These are phyloP conservation scores for Drosophila littoralis DNA, from an alignment of 1,140 invertebrate genomes.

Conservation along the genomic window DNA sequence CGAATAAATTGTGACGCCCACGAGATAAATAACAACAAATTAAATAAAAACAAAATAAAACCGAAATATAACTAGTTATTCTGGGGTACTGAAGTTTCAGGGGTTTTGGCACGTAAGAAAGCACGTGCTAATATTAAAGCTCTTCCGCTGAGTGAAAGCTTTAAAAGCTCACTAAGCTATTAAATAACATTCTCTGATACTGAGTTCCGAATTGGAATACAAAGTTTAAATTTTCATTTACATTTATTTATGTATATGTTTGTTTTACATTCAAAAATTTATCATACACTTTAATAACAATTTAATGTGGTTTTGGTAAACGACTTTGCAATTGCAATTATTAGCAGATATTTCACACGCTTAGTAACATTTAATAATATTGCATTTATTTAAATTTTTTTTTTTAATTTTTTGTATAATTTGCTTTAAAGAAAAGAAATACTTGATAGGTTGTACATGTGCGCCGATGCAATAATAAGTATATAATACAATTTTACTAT, in stretches of 20 bases:
- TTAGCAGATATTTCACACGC: constrained; percentile 16
- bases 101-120: neutral
- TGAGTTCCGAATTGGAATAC: neutral
- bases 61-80: constrained; percentile 16
- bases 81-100: neutral
- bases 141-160: no score
- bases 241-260: constrained; percentile 51
- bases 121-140: neutral
- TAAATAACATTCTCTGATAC: neutral
- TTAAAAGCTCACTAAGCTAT: neutral
- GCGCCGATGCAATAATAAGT: constrained; percentile 48
- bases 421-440: constrained; percentile 51
- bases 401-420: constrained; percentile 40
- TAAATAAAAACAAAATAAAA: constrained; percentile 60
- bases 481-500: constrained; percentile 63
- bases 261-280: constrained; percentile 65
- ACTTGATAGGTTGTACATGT: constrained; percentile 52
- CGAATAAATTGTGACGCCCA: constrained; percentile 46
- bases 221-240: constrained; percentile 18
- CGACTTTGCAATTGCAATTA: constrained; percentile 14
- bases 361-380: constrained; percentile 57
- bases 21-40: constrained; percentile 57
- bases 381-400: constrained; percentile 56
- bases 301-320: constrained; percentile 37
- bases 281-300: constrained; percentile 72